A percentile compares a stretch with the other conserved stretches of the same genome.
These are phyloP conservation scores for Propithecus perrieri DNA, from an alignment of 2,797 vertebrate genomes.

Conservation along the genomic window DNA sequence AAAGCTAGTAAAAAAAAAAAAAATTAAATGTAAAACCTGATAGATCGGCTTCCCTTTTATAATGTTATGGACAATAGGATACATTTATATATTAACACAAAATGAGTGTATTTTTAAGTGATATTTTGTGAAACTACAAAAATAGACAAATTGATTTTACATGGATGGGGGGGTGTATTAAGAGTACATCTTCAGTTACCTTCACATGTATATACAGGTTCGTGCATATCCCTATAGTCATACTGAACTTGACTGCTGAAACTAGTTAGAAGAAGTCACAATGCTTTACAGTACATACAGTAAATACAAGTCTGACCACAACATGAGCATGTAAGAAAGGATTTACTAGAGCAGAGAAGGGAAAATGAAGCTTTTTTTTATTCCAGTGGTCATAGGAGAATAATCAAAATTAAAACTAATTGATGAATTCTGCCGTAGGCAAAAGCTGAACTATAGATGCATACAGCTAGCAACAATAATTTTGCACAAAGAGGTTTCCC, in stretches of 20 bases:
- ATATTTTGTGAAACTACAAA: background rate
- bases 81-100: background rate
- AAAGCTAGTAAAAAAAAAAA: background rate
- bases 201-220: background rate
- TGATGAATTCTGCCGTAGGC: constrained; percentile 79
- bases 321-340: constrained; percentile 87
- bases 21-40: background rate
- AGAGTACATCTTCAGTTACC: background rate
- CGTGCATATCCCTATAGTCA: background rate
- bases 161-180: background rate
- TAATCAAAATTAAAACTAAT: constrained; percentile 77
- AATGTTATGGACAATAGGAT: background rate
- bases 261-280: constrained; percentile 94
- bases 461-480: constrained; percentile 90
- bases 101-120: constrained; percentile 14
- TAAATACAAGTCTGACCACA: constrained; percentile 93
- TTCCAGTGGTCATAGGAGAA: constrained; percentile 71
- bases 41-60: background rate
- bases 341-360: constrained; percentile 87
- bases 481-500: constrained; percentile 68
- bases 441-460: constrained; percentile 89
- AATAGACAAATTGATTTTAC: background rate
- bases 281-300: constrained; percentile 93
- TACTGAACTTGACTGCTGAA: constrained; percentile 80
- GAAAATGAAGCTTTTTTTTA: background rate